Percentiles rank a stretch among this genome's conserved stretches.
Conservation (phyloP, 2,888 invertebrate genomes). For the Bimastos eiseni region DNA sequence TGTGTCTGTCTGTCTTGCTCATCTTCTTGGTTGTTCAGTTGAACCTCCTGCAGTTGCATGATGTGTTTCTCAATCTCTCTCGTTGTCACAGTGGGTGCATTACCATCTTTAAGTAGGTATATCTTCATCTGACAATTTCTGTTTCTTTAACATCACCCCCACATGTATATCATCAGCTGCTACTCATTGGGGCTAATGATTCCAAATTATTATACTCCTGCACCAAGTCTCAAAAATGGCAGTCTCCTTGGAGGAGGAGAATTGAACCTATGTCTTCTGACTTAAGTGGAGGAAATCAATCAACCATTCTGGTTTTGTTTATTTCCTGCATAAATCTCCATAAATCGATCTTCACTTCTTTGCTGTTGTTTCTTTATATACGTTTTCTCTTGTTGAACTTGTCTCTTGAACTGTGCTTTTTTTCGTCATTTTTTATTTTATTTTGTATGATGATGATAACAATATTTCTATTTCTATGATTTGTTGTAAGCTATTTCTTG, state of each 20-base stretch:
- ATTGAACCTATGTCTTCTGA: neutral
- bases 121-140: no score
- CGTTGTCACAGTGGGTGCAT: neutral
- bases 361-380: neutral
- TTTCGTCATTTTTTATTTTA: no score
- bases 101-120: no score
- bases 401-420: no score
- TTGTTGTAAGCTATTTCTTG: no score
- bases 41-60: neutral
- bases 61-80: neutral
- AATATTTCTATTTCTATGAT: no score
- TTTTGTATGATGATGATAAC: no score
- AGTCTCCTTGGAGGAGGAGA: neutral
- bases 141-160: neutral
- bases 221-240: neutral
- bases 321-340: neutral
- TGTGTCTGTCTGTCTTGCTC: neutral
- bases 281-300: neutral
- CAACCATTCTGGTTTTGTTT: constrained; percentile 4
- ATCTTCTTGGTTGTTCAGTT: neutral
- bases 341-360: neutral
- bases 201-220: neutral
- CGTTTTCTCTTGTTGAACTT: no score
- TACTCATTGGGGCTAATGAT: neutral
- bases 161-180: neutral